Conservation (phyloP, 2,113 vertebrate genomes). For the Vimba vimba region DNA sequence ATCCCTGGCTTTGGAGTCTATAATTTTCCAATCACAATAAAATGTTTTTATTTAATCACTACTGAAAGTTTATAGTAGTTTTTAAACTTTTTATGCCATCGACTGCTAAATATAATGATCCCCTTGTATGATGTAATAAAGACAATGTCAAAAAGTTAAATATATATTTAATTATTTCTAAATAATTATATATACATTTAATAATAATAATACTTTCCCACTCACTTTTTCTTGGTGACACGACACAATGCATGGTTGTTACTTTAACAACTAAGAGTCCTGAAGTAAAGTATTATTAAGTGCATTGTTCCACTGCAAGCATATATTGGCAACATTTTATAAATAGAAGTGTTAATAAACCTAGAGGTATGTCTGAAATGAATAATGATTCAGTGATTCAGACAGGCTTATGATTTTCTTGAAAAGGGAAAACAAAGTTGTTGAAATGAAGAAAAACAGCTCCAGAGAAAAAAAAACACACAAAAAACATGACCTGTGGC, state of each 20-base stretch:
- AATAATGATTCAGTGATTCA: neutral
- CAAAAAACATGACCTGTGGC: slow-evolving; percentile 19
- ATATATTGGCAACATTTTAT: neutral
- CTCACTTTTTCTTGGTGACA: too few relatives aligned
- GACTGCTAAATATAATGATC: neutral
- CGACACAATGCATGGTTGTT: too few relatives aligned
- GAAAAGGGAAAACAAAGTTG: slow-evolving; percentile 10
- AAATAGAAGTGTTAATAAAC: neutral
- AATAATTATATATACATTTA: too few relatives aligned
- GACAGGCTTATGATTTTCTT: slow-evolving; percentile 14
- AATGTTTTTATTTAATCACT: neutral
- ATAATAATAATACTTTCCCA: too few relatives aligned
- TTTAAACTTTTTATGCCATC: neutral
- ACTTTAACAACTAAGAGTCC: too few relatives aligned
- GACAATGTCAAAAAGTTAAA: too few relatives aligned
- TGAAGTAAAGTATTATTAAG: too few relatives aligned
- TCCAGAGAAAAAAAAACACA: slow-evolving; percentile 10
- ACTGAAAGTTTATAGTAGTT: neutral
- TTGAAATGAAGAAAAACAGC: slow-evolving; percentile 29
- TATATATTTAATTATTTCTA: too few relatives aligned
- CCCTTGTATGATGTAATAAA: too few relatives aligned
- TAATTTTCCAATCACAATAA: neutral
- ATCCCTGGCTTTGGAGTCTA: neutral
- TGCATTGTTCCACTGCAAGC: neutral
- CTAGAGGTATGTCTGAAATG: neutral